These are phyloP conservation scores for Lycaena phlaeas DNA, from an alignment of 2,888 invertebrate species.

Conservation along the genomic window DNA sequence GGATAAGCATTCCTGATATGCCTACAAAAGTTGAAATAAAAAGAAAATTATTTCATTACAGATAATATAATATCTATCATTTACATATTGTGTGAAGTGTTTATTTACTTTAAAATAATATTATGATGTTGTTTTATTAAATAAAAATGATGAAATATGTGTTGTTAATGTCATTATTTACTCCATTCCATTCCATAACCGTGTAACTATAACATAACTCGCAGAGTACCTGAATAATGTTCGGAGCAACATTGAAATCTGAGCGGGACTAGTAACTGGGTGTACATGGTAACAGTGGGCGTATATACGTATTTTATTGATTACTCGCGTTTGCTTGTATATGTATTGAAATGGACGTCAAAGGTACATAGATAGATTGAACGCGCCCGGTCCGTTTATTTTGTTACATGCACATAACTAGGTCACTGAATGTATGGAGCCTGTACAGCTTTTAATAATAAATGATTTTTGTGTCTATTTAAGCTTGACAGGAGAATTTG, in stretches of 20 bases:
- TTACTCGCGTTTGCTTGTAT: conserved; percentile 32
- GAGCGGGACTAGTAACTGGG: conserved; percentile 11
- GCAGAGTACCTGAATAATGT: neutral
- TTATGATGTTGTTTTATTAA: no score
- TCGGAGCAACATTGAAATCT: conserved; percentile 10
- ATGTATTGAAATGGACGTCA: conserved; percentile 32
- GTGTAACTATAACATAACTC: neutral
- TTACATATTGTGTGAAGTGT: no score
- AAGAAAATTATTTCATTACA: no score
- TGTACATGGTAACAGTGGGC: conserved; percentile 20
- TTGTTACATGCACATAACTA: conserved; percentile 28
- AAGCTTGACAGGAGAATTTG: no score
- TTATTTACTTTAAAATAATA: no score
- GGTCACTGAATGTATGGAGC: conserved; percentile 22
- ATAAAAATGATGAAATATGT: no score
- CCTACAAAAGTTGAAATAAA: no score
- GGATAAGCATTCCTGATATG: no score
- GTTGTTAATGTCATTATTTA: no score
- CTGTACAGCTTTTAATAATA: neutral
- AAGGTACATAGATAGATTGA: conserved; percentile 27
- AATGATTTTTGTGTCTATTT: no score
- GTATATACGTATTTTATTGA: conserved; percentile 40
- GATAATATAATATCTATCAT: no score
- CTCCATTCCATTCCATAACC: neutral
- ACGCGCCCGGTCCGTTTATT: conserved; percentile 31